These are phyloP conservation scores for Poeciliopsis retropinna DNA, from an alignment of 2,113 vertebrate species.

Conservation along the genomic window DNA sequence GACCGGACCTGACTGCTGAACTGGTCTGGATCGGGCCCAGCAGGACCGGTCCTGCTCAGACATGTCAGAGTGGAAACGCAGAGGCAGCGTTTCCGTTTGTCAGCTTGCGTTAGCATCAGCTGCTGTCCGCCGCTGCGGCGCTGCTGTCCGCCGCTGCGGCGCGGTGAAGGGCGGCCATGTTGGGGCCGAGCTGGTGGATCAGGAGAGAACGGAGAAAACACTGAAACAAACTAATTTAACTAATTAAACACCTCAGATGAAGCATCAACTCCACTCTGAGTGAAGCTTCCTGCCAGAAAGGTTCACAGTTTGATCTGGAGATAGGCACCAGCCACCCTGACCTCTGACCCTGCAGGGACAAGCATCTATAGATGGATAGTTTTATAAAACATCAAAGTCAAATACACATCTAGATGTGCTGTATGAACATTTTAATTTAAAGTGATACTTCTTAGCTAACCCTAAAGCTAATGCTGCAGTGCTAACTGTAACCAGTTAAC, in stretches of 20 bases:
- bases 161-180: slow-evolving; percentile 34
- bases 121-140: no score
- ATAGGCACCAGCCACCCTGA: no score
- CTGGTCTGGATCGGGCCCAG: neutral
- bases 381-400: no score
- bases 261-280: neutral
- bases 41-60: no score
- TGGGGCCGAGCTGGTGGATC: slow-evolving; percentile 37
- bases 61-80: neutral
- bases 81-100: slow-evolving; percentile 4
- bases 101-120: neutral
- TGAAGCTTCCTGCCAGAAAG: neutral
- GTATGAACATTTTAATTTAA: neutral
- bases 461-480: no score
- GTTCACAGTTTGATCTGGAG: no score
- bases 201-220: slow-evolving; percentile 37
- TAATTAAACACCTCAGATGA: no score
- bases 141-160: slow-evolving; percentile 29
- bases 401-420: neutral
- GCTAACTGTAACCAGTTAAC: no score
- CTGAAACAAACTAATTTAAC: slow-evolving; percentile 34
- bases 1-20: no score
- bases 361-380: no score
- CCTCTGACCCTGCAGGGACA: no score
- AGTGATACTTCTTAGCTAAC: neutral